Conservation (phyloP, 1,140 invertebrate genomes). For the Neodiprion fabricii region DNA sequence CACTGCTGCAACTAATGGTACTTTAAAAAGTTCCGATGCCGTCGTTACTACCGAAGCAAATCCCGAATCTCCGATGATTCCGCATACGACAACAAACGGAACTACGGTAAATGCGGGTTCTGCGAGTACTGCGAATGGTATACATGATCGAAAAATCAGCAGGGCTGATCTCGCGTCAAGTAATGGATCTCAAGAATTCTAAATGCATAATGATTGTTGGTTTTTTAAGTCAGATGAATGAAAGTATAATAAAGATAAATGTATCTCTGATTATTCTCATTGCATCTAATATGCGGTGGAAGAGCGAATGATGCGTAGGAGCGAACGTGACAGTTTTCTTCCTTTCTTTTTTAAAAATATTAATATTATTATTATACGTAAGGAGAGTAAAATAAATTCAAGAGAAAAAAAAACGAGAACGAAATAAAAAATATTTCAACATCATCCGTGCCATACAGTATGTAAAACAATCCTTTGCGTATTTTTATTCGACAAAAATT, state of each 20-base stretch:
- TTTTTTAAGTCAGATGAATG: conserved; percentile 1
- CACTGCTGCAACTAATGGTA: not conserved
- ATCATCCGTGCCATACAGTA: not conserved
- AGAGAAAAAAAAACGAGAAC: not conserved
- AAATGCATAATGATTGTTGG: not conserved
- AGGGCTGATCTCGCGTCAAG: not conserved
- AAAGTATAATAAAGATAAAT: not conserved
- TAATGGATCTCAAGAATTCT: conserved; percentile 5
- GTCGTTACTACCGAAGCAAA: not conserved
- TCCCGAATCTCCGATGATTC: not conserved
- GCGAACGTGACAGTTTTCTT: not conserved
- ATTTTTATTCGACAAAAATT: not conserved
- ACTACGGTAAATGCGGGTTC: not conserved
- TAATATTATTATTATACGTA: not conserved
- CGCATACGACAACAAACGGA: not conserved
- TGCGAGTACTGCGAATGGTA: not conserved
- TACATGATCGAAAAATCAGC: not conserved
- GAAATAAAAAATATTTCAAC: not conserved
- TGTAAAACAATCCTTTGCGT: not conserved
- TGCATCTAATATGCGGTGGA: too few relatives aligned
- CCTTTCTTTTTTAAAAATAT: not conserved
- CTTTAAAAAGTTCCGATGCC: not conserved
- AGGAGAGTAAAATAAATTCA: not conserved
- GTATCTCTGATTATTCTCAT: not conserved
- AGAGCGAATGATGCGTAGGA: not conserved